Base-by-base conservation (phyloP, 1,140 invertebrate species). In the Hypsibius dujardini region DNA sequence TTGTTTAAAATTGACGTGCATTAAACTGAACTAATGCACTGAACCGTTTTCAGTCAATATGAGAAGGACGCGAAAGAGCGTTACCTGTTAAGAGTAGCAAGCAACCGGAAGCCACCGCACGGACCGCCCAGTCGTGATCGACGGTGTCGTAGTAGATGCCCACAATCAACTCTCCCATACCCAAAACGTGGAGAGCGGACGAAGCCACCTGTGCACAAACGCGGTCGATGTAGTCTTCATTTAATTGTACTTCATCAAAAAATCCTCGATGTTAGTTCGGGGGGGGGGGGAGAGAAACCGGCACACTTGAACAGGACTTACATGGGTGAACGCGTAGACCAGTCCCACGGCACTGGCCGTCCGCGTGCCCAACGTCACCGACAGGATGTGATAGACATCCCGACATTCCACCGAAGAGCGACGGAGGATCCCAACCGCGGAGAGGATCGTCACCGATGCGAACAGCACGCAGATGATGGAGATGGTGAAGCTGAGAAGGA, bases 351-450 rank as follows among this genome's bases (percentile, higher is more conserved):
- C 7, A 7, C 7, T n/a, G n/a, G 50, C 50, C 7, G 50, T n/a
- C 50, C 50, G 50, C 7, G 50, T 56, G 7, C 50, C 50, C 50
- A 56, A n/a, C 7, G 50, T 56, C 7, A 56, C 50, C 50, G 7
- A n/a, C n/a, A 56, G n/a, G n/a, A 56, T 56, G 7, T 56, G 50
- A n/a, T 56, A 56, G 50, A 56, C 50, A 56, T 56, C 50, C 50
- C n/a, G 50, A 56, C 50, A 56, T 56, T 56, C 7, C 7, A 7
- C 7, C 7, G 7, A 7, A 7, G 50, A 56, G 7, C 50, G 50
- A 7, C 7, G 7, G 50, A 56, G 50, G 50, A 56, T 56, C 7
- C 50, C 50, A 56, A 7, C 7, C n/a, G 50, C 50, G 7, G 50
- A 56, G 7, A 56, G 50, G 7, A 56, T n/a, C 7, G 50, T 56